Evolutionary conservation across 2,888 invertebrate genomes (phyloP), one percentile per base, ranked within the genome.

Genomic region (Rapana venosa): DNA sequence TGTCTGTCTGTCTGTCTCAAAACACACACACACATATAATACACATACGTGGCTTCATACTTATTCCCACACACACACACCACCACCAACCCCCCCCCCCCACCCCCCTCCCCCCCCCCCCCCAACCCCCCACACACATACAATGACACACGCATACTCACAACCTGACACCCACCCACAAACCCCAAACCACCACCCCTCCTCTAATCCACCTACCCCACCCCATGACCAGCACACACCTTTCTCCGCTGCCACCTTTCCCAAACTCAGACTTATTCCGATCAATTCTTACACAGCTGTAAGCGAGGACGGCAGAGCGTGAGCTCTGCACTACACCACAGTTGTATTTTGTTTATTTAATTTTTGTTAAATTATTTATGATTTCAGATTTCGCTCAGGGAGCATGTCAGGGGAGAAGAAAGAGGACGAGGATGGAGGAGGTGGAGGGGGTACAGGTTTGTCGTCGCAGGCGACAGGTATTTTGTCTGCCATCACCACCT

Each of bases 331-430:
- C 47, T 47, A 47, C 47, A 47, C 47, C 47, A 47, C 47, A 47
- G 47, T 47, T 66, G 66, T 66, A 13, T 66, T 66, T 66, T 66
- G 1, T 66, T 66, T 66, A 22, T 66, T 22, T 66, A 11, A 61
- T 66, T 17, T 26, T 66, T 66, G 26, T 66, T 26, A 13, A 6
- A 13, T 47, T 47, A 47, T 47, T 47, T 47, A 47, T 47, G 20
- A 32, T 83, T 83, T 26, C 81, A 83, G 81, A 30, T 83, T 83
- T 47, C 81, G 81, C 81, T 83, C 81, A 26, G 81, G 81, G 47
- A 83, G 81, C 81, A 47, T 26, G 47, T 83, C 81, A 6, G 36
- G 22, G 81, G 30, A 47, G 47, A 83, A 83, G 81, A 47, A 22
- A 6, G 81, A 83, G 20, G 81, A 30, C 36, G 47, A 36, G 26